A percentile compares a stretch with the other conserved stretches of the same genome.
Conservation (phyloP, 1,140 invertebrate genomes). For the Melipona quadrifasciata region DNA sequence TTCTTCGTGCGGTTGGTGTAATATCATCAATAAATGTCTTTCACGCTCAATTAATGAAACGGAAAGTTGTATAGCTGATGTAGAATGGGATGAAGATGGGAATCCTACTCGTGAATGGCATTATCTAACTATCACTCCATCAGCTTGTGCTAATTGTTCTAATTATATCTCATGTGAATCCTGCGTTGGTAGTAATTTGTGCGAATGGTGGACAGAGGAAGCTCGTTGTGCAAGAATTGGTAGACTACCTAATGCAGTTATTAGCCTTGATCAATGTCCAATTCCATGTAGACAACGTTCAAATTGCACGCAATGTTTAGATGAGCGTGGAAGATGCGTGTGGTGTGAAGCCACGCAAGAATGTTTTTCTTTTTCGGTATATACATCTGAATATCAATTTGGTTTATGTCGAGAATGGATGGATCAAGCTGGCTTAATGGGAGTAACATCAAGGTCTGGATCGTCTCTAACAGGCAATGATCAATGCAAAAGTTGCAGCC, state of each 20-base stretch:
- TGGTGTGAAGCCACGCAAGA: slow-evolving; percentile 96
- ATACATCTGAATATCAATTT: slow-evolving; percentile 96
- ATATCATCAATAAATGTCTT: slow-evolving; percentile 86
- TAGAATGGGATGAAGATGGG: slow-evolving; percentile 74
- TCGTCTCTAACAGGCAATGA: slow-evolving; percentile 79
- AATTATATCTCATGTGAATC: slow-evolving; percentile 93
- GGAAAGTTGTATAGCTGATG: slow-evolving; percentile 81
- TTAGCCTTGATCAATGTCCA: slow-evolving; percentile 86
- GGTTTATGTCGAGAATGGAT: slow-evolving; percentile 96
- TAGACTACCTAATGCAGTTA: slow-evolving; percentile 86
- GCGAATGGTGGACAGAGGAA: slow-evolving; percentile 94
- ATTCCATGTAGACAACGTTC: slow-evolving; percentile 88
- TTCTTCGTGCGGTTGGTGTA: slow-evolving; percentile 95
- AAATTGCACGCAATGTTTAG: slow-evolving; percentile 92
- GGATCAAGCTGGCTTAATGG: slow-evolving; percentile 86
- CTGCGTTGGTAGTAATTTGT: slow-evolving; percentile 87
- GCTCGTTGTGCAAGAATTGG: slow-evolving; percentile 91
- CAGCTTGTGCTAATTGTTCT: slow-evolving; percentile 92
- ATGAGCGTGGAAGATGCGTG: slow-evolving; percentile 93
- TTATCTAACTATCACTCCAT: slow-evolving; percentile 90
- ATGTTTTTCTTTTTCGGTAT: slow-evolving; percentile 97
- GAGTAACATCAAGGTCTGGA: slow-evolving; percentile 76
- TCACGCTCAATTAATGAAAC: slow-evolving; percentile 85
- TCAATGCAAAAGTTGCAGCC: slow-evolving; percentile 91
- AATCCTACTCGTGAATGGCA: slow-evolving; percentile 84